Evolutionary conservation across 2,113 vertebrate species (phyloP).

Genomic region (Myrmecophaga tridactyla): DNA sequence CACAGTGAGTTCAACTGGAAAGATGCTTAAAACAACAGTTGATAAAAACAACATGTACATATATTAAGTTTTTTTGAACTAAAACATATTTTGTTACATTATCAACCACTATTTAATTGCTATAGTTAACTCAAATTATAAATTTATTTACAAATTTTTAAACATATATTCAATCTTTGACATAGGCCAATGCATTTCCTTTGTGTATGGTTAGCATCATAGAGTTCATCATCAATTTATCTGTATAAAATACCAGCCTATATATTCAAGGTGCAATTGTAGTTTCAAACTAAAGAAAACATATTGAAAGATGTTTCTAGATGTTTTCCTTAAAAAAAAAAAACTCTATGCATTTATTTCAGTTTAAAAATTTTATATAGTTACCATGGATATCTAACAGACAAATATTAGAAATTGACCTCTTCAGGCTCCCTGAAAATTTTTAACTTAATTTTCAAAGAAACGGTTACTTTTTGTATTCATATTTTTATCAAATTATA

Average conservation of each 20-base stretch:
- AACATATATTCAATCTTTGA: neutral
- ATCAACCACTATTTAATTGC: neutral
- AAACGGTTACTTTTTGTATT: neutral
- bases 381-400: neutral
- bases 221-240: neutral
- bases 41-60: neutral
- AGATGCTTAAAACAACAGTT: neutral
- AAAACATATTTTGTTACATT: neutral
- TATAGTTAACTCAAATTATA: neutral
- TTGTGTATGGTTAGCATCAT: neutral
- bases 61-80: neutral
- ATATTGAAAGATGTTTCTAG: neutral
- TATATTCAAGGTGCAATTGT: neutral
- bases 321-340: neutral
- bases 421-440: neutral
- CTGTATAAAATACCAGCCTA: neutral
- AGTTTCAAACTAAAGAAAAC: neutral
- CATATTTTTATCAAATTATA: neutral
- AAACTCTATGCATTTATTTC: neutral
- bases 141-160: neutral
- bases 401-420: neutral
- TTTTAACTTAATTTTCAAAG: neutral
- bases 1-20: neutral
- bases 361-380: neutral
- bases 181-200: neutral